These are phyloP conservation scores for Chironomus tepperi DNA, from an alignment of 1,140 invertebrate species.

Conservation along the genomic window DNA sequence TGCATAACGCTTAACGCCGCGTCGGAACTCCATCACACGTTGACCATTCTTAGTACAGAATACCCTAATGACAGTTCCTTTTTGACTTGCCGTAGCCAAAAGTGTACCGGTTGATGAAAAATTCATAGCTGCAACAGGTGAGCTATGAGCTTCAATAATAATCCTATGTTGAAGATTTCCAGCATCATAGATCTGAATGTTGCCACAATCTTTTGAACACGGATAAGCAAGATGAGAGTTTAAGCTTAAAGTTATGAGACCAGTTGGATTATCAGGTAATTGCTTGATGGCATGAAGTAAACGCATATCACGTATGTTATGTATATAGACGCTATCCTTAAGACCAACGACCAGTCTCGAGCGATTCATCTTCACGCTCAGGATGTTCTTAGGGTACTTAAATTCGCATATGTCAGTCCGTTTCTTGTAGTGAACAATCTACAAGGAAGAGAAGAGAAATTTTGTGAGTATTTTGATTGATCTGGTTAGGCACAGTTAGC, in stretches of 20 bases:
- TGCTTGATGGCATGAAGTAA: conserved; percentile 95
- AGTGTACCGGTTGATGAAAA: conserved; percentile 82
- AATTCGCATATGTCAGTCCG: conserved; percentile 98
- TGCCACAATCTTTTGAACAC: conserved; percentile 82
- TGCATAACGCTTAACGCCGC: conserved; percentile 92
- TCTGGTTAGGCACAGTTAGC: too few relatives aligned
- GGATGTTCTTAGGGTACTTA: conserved; percentile 93
- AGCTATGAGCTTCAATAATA: conserved; percentile 94
- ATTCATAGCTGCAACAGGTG: conserved; percentile 85
- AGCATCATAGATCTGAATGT: conserved; percentile 97
- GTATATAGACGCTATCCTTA: conserved; percentile 95
- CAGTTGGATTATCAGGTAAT: conserved; percentile 89
- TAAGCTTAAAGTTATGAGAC: conserved; percentile 87
- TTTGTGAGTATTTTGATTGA: too few relatives aligned
- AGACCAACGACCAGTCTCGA: conserved; percentile 90
- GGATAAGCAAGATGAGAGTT: conserved; percentile 92
- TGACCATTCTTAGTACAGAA: conserved; percentile 82
- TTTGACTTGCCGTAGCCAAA: conserved; percentile 90
- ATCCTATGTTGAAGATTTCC: conserved; percentile 87
- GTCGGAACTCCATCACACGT: conserved; percentile 88
- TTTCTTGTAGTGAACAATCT: conserved; percentile 95
- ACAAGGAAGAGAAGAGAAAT: neutral
- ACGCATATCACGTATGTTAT: conserved; percentile 98
- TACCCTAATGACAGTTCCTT: conserved; percentile 95
- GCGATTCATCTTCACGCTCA: conserved; percentile 92